phyloP scores from a whole-genome alignment of 2,113 vertebrate species.

The Otolemur garnettii region DNA sequence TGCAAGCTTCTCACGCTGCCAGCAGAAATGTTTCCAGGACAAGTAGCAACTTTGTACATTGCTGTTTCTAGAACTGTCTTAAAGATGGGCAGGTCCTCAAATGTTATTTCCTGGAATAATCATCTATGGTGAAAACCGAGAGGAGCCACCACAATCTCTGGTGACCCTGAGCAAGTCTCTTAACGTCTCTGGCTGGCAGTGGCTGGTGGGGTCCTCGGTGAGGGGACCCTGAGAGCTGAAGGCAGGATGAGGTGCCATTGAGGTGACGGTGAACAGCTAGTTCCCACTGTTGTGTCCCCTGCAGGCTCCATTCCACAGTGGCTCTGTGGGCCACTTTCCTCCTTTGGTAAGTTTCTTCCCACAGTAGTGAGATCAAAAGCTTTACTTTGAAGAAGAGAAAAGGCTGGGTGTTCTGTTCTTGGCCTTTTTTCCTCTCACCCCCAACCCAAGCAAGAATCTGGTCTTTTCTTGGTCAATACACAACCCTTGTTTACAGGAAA shows the following conservation, averaged over 20 bases:
- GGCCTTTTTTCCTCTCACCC: not conserved
- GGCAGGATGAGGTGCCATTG: not conserved
- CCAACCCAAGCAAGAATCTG: not conserved
- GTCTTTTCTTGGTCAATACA: conserved; percentile 47
- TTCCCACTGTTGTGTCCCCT: not conserved
- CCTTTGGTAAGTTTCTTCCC: not conserved
- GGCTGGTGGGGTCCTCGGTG: not conserved
- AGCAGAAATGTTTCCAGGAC: not conserved
- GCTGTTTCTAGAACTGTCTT: not conserved
- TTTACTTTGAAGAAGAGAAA: not conserved
- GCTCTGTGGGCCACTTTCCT: not conserved
- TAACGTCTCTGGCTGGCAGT: not conserved
- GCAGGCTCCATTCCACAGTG: not conserved
- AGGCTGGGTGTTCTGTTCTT: conserved; percentile 16
- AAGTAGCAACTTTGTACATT: not conserved
- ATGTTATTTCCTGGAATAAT: conserved; percentile 10
- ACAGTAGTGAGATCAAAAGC: not conserved
- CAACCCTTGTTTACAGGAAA: not conserved
- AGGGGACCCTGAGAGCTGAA: not conserved
- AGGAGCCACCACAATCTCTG: not conserved
- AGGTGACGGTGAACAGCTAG: not conserved
- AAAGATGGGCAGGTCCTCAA: not conserved
- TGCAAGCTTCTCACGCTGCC: not conserved
- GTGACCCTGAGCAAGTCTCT: not conserved
- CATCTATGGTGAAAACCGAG: not conserved